Evolutionary conservation across 2,888 invertebrate species (phyloP).

Genomic region (Drosophila multiciliata): DNA sequence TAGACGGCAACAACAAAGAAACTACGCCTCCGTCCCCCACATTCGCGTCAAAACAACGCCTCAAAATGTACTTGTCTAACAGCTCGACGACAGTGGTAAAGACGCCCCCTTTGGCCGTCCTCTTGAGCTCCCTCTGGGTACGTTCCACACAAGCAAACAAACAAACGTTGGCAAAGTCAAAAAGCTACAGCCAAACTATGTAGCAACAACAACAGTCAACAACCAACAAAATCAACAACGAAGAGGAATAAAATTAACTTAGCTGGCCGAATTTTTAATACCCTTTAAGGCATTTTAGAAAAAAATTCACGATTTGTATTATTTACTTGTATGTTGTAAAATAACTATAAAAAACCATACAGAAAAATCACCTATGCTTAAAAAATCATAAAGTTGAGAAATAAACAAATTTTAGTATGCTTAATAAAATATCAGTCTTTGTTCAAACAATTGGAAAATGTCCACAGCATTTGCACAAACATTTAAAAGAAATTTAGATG

Average conservation of each 20-base stretch:
- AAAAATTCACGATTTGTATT: background rate
- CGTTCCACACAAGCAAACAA: constrained; percentile 44
- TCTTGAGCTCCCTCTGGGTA: background rate
- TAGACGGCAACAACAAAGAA: constrained; percentile 45
- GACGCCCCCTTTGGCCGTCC: constrained; percentile 3
- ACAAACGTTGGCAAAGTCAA: constrained; percentile 57
- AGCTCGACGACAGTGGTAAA: constrained; percentile 32
- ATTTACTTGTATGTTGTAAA: background rate
- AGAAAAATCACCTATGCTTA: background rate
- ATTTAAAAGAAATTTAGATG: background rate
- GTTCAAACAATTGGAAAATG: background rate
- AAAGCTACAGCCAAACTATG: constrained; percentile 61
- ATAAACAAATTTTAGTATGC: background rate
- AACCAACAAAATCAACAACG: constrained; percentile 33
- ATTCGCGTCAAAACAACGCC: constrained; percentile 73
- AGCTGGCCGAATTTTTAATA: constrained; percentile 1
- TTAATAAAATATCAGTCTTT: background rate
- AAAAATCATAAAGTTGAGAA: background rate
- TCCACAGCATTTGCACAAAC: background rate
- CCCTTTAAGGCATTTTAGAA: background rate
- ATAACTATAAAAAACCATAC: background rate
- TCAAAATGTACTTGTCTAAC: constrained; percentile 59
- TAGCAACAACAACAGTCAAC: constrained; percentile 27
- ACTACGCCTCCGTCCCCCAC: background rate
- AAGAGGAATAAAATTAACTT: background rate